Conservation (phyloP, 1,140 invertebrate genomes). For the Nasonia longicornis region DNA sequence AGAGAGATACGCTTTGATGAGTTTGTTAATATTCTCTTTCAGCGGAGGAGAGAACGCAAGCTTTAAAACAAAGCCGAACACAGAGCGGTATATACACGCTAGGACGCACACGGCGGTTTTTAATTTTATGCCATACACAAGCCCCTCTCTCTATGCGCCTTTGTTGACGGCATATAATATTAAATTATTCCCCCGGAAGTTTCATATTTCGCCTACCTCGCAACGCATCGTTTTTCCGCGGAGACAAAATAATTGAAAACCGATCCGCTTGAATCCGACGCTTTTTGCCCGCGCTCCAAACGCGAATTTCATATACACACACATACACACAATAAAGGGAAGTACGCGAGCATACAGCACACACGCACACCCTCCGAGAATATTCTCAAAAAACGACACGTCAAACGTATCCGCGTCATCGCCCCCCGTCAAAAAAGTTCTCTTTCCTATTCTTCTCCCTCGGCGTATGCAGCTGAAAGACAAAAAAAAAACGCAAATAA, state of each 20-base stretch:
- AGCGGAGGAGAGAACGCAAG: background rate
- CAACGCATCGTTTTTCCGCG: background rate
- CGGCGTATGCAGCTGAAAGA: background rate
- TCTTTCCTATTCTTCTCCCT: background rate
- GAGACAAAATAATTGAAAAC: background rate
- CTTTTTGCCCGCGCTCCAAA: background rate
- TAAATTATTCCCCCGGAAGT: background rate
- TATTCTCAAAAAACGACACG: background rate
- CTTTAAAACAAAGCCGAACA: conserved; percentile 1
- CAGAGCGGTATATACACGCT: background rate
- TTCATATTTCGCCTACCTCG: background rate
- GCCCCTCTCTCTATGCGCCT: background rate
- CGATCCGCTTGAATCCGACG: background rate
- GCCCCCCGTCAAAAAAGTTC: background rate
- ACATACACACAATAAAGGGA: too few relatives aligned
- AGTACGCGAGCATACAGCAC: too few relatives aligned
- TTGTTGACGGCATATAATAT: background rate
- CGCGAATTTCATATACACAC: background rate
- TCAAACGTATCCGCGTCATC: background rate
- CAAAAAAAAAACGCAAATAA: background rate
- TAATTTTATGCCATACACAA: too few relatives aligned
- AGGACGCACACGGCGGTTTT: too few relatives aligned
- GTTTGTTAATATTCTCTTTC: conserved; percentile 44
- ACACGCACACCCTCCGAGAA: too few relatives aligned
- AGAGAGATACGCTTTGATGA: conserved; percentile 29